Percentiles rank a stretch among this genome's conserved stretches.
These are phyloP conservation scores for Sphaeridia pumilis DNA, from an alignment of 2,888 invertebrate species.

Conservation along the genomic window DNA sequence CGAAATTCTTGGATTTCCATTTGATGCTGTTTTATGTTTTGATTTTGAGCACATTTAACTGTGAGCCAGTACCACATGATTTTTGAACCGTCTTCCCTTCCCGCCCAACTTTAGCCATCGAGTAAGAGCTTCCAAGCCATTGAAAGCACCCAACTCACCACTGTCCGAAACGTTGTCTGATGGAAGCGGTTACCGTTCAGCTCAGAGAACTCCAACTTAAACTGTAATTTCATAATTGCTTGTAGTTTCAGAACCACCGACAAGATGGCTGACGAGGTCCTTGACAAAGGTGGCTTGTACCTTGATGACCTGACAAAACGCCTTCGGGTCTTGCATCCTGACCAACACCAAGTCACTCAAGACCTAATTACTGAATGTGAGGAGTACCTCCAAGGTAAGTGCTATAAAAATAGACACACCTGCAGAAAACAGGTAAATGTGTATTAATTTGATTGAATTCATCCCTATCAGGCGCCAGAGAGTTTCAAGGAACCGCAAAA, in stretches of 20 bases:
- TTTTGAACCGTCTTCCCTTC: too few relatives aligned
- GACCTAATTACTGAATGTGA: slow-evolving; percentile 30
- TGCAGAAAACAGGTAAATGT: too few relatives aligned
- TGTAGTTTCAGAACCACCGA: background rate
- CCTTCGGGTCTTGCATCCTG: slow-evolving; percentile 31
- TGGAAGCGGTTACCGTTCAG: background rate
- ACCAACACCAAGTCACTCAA: slow-evolving; percentile 30
- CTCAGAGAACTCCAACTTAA: background rate
- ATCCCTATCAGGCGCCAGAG: slow-evolving; percentile 8
- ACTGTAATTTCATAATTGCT: too few relatives aligned
- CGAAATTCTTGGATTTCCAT: too few relatives aligned
- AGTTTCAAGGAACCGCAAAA: slow-evolving; percentile 19
- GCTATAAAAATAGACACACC: background rate
- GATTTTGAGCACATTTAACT: too few relatives aligned
- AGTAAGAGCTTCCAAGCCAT: too few relatives aligned
- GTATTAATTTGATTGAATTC: background rate
- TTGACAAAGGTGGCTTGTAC: slow-evolving; percentile 29
- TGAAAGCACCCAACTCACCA: too few relatives aligned
- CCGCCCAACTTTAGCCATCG: too few relatives aligned
- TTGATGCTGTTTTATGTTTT: too few relatives aligned
- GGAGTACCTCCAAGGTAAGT: slow-evolving; percentile 28
- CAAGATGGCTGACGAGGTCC: slow-evolving; percentile 28
- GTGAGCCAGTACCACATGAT: too few relatives aligned
- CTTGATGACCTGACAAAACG: slow-evolving; percentile 31
- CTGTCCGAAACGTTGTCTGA: too few relatives aligned